Percentiles rank a stretch among this genome's conserved stretches.
phyloP scores from a whole-genome alignment of 2,113 vertebrate species.

The Antechinus stuartii region DNA sequence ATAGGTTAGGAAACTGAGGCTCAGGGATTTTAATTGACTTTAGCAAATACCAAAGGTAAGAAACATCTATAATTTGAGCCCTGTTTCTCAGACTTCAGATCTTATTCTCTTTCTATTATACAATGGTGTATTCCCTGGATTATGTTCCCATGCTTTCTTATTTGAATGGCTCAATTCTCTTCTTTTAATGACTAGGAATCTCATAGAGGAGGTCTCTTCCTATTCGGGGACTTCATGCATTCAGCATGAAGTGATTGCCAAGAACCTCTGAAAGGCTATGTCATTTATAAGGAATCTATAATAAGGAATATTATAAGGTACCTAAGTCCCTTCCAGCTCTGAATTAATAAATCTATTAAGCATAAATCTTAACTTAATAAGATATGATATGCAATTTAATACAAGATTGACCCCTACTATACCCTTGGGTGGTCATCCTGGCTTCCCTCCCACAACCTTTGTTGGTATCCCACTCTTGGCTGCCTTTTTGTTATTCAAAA shows the following conservation, averaged over 20 bases:
- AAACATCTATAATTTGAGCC: background rate
- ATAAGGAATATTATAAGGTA: too few species aligned
- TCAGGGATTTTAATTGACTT: background rate
- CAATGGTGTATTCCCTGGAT: background rate
- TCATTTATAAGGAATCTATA: background rate
- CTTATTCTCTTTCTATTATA: background rate
- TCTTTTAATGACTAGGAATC: background rate
- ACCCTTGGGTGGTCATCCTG: background rate
- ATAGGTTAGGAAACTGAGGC: background rate
- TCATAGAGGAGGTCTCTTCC: background rate
- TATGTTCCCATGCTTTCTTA: background rate
- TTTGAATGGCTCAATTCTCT: background rate
- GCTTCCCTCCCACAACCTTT: background rate
- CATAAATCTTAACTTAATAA: background rate
- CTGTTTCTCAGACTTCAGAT: background rate
- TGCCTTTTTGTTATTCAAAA: background rate
- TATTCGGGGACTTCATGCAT: background rate
- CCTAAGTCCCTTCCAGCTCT: background rate
- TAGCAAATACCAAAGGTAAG: background rate
- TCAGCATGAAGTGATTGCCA: background rate
- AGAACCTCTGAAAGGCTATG: background rate
- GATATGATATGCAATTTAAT: background rate
- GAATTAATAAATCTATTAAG: background rate
- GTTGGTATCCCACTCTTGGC: background rate
- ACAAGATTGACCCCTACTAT: background rate